phyloP scores from a whole-genome alignment of 2,113 vertebrate species.

The Gambusia holbrooki region DNA sequence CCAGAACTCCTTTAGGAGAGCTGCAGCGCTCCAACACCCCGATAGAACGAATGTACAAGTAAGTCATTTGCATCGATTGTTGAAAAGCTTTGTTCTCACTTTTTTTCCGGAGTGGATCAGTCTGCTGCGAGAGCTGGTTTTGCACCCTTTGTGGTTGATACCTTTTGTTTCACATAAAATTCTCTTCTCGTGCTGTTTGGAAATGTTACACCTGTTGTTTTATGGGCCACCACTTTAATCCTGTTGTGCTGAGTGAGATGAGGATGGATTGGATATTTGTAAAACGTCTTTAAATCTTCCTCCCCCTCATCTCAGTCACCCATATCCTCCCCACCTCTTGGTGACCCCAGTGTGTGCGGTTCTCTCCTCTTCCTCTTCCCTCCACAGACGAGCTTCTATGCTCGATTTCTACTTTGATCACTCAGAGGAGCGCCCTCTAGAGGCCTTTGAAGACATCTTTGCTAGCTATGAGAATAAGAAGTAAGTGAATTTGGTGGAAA shows the following conservation, averaged over 20 bases:
- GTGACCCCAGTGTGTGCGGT: conserved; percentile 78
- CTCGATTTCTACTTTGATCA: conserved; percentile 99
- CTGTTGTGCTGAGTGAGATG: conserved; percentile 38
- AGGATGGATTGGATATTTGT: conserved; percentile 34
- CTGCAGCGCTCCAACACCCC: conserved; percentile 84
- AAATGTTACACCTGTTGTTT: conserved; percentile 31
- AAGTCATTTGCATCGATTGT: conserved; percentile 64
- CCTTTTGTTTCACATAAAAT: background rate
- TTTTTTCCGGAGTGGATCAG: conserved; percentile 23
- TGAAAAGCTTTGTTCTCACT: background rate
- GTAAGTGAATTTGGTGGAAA: conserved; percentile 86
- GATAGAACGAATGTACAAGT: conserved; percentile 93
- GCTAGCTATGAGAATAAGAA: conserved; percentile 97
- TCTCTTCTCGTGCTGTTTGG: conserved; percentile 11
- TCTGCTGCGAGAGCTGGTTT: background rate
- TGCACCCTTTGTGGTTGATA: conserved; percentile 18
- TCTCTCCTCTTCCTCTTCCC: conserved; percentile 82
- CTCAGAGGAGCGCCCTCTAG: conserved; percentile 95
- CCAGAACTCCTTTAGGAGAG: conserved; percentile 86
- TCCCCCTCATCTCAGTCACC: conserved; percentile 66
- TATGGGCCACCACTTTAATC: conserved; percentile 28
- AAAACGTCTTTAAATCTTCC: conserved; percentile 16
- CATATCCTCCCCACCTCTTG: conserved; percentile 57
- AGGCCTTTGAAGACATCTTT: conserved; percentile 98
- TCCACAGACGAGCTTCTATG: conserved; percentile 91